Evolutionary conservation across 2,113 vertebrate species (phyloP).

Genomic region (Hystrix brachyura): DNA sequence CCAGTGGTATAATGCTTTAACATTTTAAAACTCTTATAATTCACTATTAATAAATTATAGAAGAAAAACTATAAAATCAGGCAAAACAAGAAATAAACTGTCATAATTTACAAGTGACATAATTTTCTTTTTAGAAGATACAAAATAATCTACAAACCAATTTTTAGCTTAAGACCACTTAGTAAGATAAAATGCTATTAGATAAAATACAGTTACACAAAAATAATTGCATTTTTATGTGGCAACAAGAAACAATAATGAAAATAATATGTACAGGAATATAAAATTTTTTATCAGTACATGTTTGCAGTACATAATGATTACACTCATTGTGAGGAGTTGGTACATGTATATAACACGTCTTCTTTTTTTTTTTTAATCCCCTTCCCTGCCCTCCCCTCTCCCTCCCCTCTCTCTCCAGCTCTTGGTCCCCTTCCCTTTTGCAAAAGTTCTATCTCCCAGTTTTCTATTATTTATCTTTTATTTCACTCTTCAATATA

Average conservation of each 20-base stretch:
- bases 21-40: background rate
- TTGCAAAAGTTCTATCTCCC: background rate
- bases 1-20: background rate
- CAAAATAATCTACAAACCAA: background rate
- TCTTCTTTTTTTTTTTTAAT: background rate
- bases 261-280: background rate
- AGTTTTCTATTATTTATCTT: background rate
- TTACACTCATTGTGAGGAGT: background rate
- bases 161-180: background rate
- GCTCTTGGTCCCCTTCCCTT: background rate
- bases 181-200: background rate
- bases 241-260: background rate
- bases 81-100: background rate
- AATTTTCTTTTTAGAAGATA: conserved; percentile 12
- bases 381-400: background rate
- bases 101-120: background rate
- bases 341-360: background rate
- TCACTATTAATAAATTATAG: background rate
- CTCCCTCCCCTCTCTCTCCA: background rate
- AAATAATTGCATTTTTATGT: conserved; percentile 8
- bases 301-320: background rate
- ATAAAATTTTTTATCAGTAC: background rate
- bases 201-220: background rate
- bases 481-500: background rate
- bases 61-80: background rate